Percentiles rank a stretch among this genome's conserved stretches.
These are phyloP conservation scores for Lepidurus packardi DNA, from an alignment of 1,140 invertebrate genomes.

Conservation along the genomic window DNA sequence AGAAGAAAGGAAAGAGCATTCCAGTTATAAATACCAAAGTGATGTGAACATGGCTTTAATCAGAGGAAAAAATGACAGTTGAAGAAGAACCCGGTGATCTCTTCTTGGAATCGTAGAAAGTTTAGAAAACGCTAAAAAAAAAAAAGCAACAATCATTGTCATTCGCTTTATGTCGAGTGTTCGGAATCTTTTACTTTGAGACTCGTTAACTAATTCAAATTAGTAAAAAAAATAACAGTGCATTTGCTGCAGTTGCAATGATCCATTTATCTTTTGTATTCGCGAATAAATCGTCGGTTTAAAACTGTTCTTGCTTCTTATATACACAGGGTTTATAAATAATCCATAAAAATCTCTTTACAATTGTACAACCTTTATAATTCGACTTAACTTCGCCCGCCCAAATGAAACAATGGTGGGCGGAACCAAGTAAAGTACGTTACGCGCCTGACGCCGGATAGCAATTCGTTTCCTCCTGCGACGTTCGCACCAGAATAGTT, in stretches of 20 bases:
- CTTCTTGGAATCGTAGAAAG: background rate
- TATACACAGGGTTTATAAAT: background rate
- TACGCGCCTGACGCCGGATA: background rate
- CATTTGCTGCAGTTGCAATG: background rate
- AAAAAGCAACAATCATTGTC: background rate
- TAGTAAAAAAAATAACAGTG: background rate
- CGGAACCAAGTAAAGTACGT: background rate
- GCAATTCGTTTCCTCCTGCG: background rate
- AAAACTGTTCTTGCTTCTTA: background rate
- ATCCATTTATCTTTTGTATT: background rate
- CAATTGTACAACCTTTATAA: background rate
- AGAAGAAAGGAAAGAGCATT: background rate
- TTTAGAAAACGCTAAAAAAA: background rate
- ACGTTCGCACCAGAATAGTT: slow-evolving; percentile 26
- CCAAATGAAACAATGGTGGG: background rate
- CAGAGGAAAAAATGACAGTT: background rate
- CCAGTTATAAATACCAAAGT: slow-evolving; percentile 4
- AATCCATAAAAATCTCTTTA: background rate
- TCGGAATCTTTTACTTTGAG: background rate
- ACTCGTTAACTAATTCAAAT: background rate
- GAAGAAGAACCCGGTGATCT: slow-evolving; percentile 7
- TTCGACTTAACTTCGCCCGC: background rate
- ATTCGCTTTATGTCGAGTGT: background rate
- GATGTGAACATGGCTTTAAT: background rate
- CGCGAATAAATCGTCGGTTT: background rate